These are phyloP conservation scores for Ivindomyrus marchei DNA, from an alignment of 2,113 vertebrate species.

Conservation along the genomic window DNA sequence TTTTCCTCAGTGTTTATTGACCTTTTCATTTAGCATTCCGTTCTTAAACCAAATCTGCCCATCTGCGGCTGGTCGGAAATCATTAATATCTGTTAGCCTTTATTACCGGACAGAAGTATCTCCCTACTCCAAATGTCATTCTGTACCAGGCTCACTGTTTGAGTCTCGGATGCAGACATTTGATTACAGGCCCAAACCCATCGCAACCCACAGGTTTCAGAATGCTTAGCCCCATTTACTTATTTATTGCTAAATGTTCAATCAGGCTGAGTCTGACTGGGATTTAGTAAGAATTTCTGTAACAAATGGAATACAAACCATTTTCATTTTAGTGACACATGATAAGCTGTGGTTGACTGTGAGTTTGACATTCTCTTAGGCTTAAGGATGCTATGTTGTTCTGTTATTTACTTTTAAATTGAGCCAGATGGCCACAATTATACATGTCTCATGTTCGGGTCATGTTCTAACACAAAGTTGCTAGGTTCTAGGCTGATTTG, in stretches of 20 bases:
- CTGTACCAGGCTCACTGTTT: neutral
- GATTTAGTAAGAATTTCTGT: neutral
- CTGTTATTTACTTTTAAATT: neutral
- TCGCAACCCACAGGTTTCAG: neutral
- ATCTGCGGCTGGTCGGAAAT: constrained; percentile 42
- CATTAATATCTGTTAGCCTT: constrained; percentile 47
- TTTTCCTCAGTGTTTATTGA: constrained; percentile 58
- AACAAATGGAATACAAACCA: neutral
- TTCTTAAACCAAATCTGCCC: constrained; percentile 43
- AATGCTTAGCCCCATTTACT: neutral
- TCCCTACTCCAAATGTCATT: neutral
- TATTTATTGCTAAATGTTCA: neutral
- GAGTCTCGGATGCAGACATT: neutral
- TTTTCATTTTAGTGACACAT: neutral
- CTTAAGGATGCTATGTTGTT: neutral
- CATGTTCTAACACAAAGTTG: neutral
- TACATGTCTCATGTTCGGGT: neutral
- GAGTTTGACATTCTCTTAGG: neutral
- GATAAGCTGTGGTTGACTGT: neutral
- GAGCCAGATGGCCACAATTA: neutral
- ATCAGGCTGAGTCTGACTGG: neutral
- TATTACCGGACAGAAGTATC: constrained; percentile 20
- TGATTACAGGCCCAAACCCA: neutral
- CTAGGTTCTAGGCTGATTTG: neutral
- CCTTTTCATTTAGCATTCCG: constrained; percentile 59